Evolutionary conservation across 2,797 vertebrate species (phyloP).

Genomic region (Prionace glauca): DNA sequence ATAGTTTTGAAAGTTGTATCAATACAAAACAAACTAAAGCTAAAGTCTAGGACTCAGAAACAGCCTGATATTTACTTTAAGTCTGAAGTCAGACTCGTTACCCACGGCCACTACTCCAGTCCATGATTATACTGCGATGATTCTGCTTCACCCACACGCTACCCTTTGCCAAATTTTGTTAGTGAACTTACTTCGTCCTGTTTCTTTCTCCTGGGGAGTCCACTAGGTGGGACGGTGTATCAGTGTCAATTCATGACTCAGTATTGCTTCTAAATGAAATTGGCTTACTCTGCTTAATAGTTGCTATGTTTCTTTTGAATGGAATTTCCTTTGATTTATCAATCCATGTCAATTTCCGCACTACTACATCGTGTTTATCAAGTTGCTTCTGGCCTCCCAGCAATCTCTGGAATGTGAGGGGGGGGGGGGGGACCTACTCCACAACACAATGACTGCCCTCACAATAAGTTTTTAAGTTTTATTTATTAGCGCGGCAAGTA

Average conservation of each 20-base stretch:
- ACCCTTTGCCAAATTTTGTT: not conserved
- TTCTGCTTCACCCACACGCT: not conserved
- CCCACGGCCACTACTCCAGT: not conserved
- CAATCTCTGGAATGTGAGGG: too few relatives aligned
- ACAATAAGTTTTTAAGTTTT: too few relatives aligned
- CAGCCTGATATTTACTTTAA: not conserved
- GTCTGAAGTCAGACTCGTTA: not conserved
- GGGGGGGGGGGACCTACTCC: too few relatives aligned
- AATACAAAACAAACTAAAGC: not conserved
- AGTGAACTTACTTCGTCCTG: not conserved
- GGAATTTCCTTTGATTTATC: not conserved
- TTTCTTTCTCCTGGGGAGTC: not conserved
- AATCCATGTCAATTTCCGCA: not conserved
- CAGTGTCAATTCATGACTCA: not conserved
- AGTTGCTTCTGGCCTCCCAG: not conserved
- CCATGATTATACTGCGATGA: not conserved
- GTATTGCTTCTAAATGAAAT: not conserved
- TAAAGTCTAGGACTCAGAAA: not conserved
- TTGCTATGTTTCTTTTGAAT: not conserved
- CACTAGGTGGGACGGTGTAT: too few relatives aligned
- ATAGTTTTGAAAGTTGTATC: not conserved
- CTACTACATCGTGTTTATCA: not conserved
- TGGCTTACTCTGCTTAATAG: not conserved
- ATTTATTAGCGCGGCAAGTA: too few relatives aligned
- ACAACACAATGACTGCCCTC: too few relatives aligned